Evolutionary conservation across 1,140 invertebrate species (phyloP).

Genomic region (Papilio machaon): DNA sequence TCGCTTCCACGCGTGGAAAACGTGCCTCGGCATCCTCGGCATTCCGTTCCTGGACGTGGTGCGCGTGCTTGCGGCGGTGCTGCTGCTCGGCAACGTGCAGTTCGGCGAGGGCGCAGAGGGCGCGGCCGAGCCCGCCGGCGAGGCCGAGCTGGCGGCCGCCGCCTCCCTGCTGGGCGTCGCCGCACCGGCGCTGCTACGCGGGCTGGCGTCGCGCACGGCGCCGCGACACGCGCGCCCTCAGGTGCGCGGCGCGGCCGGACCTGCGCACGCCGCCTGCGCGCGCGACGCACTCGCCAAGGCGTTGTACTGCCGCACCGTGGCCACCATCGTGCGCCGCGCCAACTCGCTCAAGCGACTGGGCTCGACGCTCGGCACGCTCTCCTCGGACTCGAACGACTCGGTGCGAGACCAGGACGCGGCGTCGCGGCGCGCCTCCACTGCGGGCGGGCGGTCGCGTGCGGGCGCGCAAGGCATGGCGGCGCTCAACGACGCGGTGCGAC

Average conservation of each 20-base stretch:
- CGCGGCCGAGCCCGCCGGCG: constrained; percentile 84
- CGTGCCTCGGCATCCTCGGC: constrained; percentile 93
- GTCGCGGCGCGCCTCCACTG: constrained; percentile 92
- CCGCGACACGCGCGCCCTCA: constrained; percentile 91
- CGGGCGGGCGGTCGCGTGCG: constrained; percentile 86
- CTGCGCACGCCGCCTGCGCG: constrained; percentile 90
- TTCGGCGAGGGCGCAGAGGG: constrained; percentile 88
- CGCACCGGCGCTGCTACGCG: constrained; percentile 94
- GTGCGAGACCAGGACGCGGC: constrained; percentile 93
- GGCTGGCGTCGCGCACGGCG: constrained; percentile 92
- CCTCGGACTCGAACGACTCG: constrained; percentile 95
- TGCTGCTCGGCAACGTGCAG: constrained; percentile 95
- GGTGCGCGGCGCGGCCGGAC: constrained; percentile 93
- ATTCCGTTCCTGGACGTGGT: constrained; percentile 97
- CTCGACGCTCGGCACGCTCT: constrained; percentile 93
- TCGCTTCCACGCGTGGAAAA: constrained; percentile 93
- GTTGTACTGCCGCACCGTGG: constrained; percentile 96
- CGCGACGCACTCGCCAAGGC: constrained; percentile 95
- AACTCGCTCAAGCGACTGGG: constrained; percentile 95
- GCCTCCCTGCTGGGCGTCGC: constrained; percentile 93
- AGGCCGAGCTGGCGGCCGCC: constrained; percentile 91
- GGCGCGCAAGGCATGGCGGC: constrained; percentile 96
- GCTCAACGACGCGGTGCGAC: constrained; percentile 94
- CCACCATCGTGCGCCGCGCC: constrained; percentile 94
- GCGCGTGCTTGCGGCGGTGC: constrained; percentile 93